Conservation (phyloP, 2,113 vertebrate species). For the Tinamus guttatus region DNA sequence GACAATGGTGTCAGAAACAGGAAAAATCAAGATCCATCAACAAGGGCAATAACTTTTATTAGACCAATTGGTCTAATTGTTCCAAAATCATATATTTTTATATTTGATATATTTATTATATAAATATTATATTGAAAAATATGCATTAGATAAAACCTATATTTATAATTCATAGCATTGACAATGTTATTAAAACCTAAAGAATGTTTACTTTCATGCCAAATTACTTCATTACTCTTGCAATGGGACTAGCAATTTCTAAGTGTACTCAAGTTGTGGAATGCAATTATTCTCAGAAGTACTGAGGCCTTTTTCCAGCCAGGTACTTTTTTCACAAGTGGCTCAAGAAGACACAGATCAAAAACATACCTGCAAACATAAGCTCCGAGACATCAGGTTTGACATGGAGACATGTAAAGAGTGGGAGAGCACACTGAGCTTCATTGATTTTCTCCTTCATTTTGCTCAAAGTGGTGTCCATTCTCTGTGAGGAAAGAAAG, state of each 20-base stretch:
- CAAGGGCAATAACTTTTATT: background rate
- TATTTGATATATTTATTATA: no score
- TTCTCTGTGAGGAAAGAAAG: conserved; percentile 82
- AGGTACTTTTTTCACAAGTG: background rate
- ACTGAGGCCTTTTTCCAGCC: rapidly evolving
- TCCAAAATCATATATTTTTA: no score
- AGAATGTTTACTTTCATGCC: background rate
- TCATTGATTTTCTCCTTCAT: conserved; percentile 88
- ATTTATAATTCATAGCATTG: background rate
- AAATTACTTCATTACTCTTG: background rate
- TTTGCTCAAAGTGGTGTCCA: conserved; percentile 89
- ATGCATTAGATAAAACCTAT: no score
- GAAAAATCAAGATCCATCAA: background rate
- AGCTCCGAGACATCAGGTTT: conserved; percentile 98
- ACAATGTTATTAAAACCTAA: background rate
- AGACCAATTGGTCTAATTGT: background rate
- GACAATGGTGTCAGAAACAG: background rate
- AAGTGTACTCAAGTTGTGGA: background rate
- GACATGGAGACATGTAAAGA: conserved; percentile 97
- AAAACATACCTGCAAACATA: conserved; percentile 93
- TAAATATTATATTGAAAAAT: no score
- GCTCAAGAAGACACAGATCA: background rate
- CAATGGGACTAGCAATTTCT: background rate
- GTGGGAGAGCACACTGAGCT: conserved; percentile 89
- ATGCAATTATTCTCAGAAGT: background rate